These are phyloP conservation scores for Epinephelus lanceolatus DNA, from an alignment of 2,113 vertebrate genomes.

Conservation along the genomic window DNA sequence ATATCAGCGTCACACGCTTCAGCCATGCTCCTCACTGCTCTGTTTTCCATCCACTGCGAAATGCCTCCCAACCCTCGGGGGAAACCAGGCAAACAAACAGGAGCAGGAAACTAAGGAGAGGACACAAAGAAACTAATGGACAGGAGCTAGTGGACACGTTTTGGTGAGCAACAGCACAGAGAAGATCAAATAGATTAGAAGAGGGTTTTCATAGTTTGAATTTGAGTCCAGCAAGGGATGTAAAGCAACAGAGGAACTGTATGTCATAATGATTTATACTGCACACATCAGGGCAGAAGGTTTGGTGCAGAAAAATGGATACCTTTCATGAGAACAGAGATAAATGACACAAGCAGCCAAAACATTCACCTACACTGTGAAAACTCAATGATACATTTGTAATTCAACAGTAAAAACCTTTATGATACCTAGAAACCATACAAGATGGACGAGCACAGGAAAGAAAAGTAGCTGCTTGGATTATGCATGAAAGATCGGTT, in stretches of 20 bases:
- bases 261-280: conserved; percentile 58
- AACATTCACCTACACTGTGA: conserved; percentile 18
- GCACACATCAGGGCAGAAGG: conserved; percentile 9
- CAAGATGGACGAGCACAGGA: neutral
- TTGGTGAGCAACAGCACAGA: conserved; percentile 35
- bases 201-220: neutral
- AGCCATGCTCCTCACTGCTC: conserved; percentile 9
- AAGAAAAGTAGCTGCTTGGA: neutral
- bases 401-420: neutral
- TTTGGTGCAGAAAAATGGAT: conserved; percentile 25
- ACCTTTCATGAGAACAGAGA: conserved; percentile 32
- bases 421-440: neutral
- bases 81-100: conserved; percentile 43
- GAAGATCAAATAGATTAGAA: conserved; percentile 28
- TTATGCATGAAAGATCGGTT: neutral
- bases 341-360: conserved; percentile 41
- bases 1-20: conserved; percentile 33
- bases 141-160: conserved; percentile 32
- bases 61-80: conserved; percentile 52
- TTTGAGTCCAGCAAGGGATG: conserved; percentile 29
- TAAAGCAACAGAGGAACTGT: conserved; percentile 25
- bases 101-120: conserved; percentile 45
- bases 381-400: conserved; percentile 21
- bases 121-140: conserved; percentile 18
- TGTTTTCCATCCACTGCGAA: conserved; percentile 41